A percentile compares a stretch with the other conserved stretches of the same genome.
These are phyloP conservation scores for Zalophus californianus DNA, from an alignment of 2,797 vertebrate species.

Conservation along the genomic window DNA sequence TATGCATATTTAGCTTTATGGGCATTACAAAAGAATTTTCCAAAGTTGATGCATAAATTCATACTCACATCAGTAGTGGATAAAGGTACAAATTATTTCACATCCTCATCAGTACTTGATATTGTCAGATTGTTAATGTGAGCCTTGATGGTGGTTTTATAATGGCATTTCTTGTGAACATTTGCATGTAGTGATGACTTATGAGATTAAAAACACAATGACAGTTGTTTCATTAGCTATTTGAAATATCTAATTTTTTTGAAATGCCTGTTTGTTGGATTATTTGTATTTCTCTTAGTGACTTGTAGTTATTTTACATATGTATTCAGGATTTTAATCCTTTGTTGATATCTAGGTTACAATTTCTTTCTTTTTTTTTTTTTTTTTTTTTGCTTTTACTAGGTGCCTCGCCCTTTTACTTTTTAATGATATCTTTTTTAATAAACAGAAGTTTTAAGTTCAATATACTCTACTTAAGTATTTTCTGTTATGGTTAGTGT, in stretches of 20 bases:
- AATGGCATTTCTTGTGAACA: background rate
- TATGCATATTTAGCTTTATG: background rate
- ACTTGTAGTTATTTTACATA: background rate
- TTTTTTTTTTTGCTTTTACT: background rate
- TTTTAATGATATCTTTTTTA: background rate
- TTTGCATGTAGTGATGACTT: background rate
- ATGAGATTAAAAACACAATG: background rate
- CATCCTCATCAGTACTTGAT: background rate
- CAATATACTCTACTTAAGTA: background rate
- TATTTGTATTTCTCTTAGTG: background rate
- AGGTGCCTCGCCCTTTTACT: background rate
- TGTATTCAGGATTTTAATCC: background rate
- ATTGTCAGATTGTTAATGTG: conserved; percentile 2
- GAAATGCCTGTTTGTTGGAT: background rate
- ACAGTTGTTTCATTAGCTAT: background rate
- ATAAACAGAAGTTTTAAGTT: background rate
- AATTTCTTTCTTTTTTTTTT: background rate
- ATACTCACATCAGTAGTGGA: background rate
- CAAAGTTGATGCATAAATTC: background rate
- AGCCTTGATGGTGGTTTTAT: background rate
- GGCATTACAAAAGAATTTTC: background rate
- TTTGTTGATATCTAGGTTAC: background rate
- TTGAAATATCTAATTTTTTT: background rate
- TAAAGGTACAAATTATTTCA: background rate
- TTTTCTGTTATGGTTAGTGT: background rate